phyloP scores from a whole-genome alignment of 2,888 invertebrate species.

The Drosophila monieri region DNA sequence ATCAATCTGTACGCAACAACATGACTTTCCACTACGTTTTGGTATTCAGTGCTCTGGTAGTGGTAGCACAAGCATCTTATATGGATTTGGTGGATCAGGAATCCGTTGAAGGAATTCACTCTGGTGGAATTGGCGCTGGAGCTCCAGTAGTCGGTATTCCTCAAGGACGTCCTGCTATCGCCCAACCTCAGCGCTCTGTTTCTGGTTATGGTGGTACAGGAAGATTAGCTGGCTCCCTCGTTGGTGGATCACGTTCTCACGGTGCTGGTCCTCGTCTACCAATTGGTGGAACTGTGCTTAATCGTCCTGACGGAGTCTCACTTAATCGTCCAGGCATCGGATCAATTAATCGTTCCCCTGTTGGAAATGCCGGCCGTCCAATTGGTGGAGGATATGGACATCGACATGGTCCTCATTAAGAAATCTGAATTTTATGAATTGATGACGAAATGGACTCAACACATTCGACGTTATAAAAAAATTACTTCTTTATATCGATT shows the following conservation, averaged over 20 bases:
- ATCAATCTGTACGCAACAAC: neutral
- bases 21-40: constrained; percentile 17
- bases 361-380: neutral
- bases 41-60: constrained; percentile 20
- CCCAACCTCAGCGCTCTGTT: neutral
- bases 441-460: neutral
- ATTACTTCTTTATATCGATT: too few relatives aligned
- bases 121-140: constrained; percentile 21
- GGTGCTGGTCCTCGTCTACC: constrained; percentile 10
- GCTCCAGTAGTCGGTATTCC: neutral
- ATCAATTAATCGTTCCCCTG: neutral
- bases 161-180: neutral
- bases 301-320: constrained; percentile 1
- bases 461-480: neutral
- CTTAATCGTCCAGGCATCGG: neutral
- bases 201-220: constrained; percentile 11
- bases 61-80: constrained; percentile 24
- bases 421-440: neutral
- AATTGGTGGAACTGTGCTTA: neutral
- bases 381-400: constrained; percentile 15
- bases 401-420: constrained; percentile 2
- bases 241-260: constrained; percentile 11
- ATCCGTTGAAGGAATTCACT: constrained; percentile 2
- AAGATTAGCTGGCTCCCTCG: constrained; percentile 2
- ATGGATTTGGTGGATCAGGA: constrained; percentile 18